Evolutionary conservation across 2,113 vertebrate species (phyloP).

Genomic region (Python bivittatus): DNA sequence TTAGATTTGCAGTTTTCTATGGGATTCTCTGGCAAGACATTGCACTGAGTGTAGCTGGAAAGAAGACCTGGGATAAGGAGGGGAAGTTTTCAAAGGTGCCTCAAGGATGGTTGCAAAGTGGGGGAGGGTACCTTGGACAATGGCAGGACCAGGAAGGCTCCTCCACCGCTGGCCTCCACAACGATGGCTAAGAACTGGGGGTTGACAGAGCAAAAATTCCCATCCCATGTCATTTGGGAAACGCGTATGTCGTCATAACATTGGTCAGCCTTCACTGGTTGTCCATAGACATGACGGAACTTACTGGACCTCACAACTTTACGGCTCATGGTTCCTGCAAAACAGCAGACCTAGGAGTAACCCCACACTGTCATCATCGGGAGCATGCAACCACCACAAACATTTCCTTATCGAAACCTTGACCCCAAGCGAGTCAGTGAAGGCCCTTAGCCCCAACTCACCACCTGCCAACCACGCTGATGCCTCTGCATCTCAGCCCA

Average conservation of each 20-base stretch:
- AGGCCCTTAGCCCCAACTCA: too few species aligned
- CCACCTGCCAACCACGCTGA: neutral
- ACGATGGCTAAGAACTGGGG: constrained; percentile 91
- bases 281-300: constrained; percentile 91
- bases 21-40: neutral
- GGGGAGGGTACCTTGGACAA: constrained; percentile 78
- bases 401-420: neutral
- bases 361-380: neutral
- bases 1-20: neutral
- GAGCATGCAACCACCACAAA: too few species aligned
- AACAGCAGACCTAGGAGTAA: neutral
- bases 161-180: constrained; percentile 89
- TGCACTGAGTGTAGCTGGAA: neutral
- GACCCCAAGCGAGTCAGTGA: neutral
- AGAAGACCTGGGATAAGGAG: neutral
- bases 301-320: constrained; percentile 88
- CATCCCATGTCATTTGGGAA: constrained; percentile 93
- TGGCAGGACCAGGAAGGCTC: constrained; percentile 87
- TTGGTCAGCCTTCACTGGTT: constrained; percentile 84
- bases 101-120: neutral
- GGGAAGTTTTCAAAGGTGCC: neutral
- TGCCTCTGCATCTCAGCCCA: neutral
- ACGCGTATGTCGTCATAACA: constrained; percentile 92
- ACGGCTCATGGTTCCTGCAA: constrained; percentile 76
- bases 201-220: constrained; percentile 89